phyloP scores from a whole-genome alignment of 2,888 invertebrate genomes.

The Melanchra persicariae region DNA sequence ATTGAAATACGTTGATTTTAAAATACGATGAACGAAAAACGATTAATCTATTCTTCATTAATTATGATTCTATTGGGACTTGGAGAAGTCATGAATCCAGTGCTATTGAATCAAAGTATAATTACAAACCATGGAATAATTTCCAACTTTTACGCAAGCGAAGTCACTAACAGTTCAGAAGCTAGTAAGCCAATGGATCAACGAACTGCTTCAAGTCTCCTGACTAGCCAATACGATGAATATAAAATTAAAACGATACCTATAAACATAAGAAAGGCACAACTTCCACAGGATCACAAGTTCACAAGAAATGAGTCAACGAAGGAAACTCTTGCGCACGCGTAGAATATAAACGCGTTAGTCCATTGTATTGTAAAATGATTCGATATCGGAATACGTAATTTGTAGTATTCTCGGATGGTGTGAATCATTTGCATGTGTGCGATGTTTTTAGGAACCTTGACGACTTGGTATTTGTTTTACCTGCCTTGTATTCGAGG shows the following conservation, averaged over 20 bases:
- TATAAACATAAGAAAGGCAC: slow-evolving; percentile 41
- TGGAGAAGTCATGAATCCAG: not conserved
- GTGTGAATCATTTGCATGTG: slow-evolving; percentile 71
- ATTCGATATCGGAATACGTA: slow-evolving; percentile 72
- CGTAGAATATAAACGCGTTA: slow-evolving; percentile 75
- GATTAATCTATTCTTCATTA: not conserved
- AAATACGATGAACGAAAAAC: too few species aligned
- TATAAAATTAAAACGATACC: slow-evolving; percentile 1
- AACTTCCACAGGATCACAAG: slow-evolving; percentile 35
- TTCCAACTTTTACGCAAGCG: not conserved
- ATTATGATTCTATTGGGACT: not conserved
- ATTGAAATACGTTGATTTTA: slow-evolving; percentile 5
- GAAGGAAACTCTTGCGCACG: slow-evolving; percentile 76
- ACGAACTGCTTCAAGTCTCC: not conserved
- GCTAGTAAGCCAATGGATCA: not conserved
- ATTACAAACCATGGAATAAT: too few species aligned
- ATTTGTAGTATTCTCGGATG: slow-evolving; percentile 66
- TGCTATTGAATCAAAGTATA: not conserved
- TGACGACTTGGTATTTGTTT: slow-evolving; percentile 47
- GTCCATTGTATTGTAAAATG: slow-evolving; percentile 78
- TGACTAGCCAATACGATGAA: not conserved
- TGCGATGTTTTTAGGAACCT: slow-evolving; percentile 56
- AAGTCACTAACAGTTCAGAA: not conserved
- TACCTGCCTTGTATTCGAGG: slow-evolving; percentile 21
- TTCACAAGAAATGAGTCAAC: slow-evolving; percentile 72